A percentile compares a stretch with the other conserved stretches of the same genome.
Conservation (phyloP, 2,113 vertebrate genomes). For the Spea multiplicata region DNA sequence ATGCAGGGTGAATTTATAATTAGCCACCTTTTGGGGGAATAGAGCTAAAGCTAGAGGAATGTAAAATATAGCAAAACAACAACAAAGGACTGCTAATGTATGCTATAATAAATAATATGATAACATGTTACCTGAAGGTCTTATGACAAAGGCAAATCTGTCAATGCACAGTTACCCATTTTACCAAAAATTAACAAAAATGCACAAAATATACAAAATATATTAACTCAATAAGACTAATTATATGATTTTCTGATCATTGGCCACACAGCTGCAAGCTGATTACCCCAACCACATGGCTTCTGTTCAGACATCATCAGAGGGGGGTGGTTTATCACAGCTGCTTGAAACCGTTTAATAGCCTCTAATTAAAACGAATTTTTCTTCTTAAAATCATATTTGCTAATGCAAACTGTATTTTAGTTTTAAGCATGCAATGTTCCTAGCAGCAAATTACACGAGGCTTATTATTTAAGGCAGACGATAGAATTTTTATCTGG, state of each 20-base stretch:
- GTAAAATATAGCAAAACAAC: no score
- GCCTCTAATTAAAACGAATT: constrained; percentile 35
- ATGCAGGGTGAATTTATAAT: no score
- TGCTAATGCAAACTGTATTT: constrained; percentile 31
- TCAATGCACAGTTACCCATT: no score
- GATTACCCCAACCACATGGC: constrained; percentile 31
- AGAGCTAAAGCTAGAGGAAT: no score
- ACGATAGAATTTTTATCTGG: constrained; percentile 28
- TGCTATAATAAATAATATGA: no score
- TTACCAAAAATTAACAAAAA: no score
- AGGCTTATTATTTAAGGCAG: constrained; percentile 18
- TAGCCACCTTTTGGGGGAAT: no score
- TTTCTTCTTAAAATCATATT: constrained; percentile 34
- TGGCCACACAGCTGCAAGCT: constrained; percentile 23
- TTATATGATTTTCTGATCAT: background rate
- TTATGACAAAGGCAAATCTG: no score
- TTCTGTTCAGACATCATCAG: constrained; percentile 25
- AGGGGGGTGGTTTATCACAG: constrained; percentile 11
- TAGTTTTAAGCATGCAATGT: constrained; percentile 12
- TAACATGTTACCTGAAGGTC: no score
- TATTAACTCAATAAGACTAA: no score
- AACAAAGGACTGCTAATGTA: no score
- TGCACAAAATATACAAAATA: no score
- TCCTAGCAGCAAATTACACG: constrained; percentile 9
- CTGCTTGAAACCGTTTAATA: constrained; percentile 34